Base-by-base conservation (phyloP, 2,797 vertebrate species). In the Chiloscyllium punctatum region DNA sequence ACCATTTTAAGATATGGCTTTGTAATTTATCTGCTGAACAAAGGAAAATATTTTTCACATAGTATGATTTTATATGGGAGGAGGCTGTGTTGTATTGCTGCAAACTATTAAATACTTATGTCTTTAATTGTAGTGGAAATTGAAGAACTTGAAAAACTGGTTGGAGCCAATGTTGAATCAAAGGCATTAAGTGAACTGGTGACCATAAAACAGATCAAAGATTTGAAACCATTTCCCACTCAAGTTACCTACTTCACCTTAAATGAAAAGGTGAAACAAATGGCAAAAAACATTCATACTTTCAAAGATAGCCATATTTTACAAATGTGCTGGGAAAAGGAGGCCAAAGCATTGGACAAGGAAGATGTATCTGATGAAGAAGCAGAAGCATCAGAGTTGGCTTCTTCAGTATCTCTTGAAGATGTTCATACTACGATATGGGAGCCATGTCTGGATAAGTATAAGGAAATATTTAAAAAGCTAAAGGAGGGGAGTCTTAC, bases 241-340 rank as follows among this genome's bases (percentile, higher is more conserved):
- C 8, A 95, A 4, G 96, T 97, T 91, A 97, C 97, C 0, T 98
- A 97, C 96, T 99, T 98, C 96, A 33, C 95, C 1, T 97, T 99
- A 96, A 97, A 97, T 57, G 94, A 97, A 0, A 0, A 97, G 0
- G 88, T 98, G 0, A 97, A 96, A 90, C 0, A 96, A 0, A 98
- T 98, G 97, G 98, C 97, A 1, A 6, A 96, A 0, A 0, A 1
- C 1, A 96, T 98, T 0, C 95, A 97, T 96, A 72, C 0, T 0
- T 97, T 98, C 25, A 98, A 96, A 57, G 97, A 98, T 0, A 99
- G 98, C 96, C 96, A 97, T 94, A 94, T 99, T 96, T 98, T 99
- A 96, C 97, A 97, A 96, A 57, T 96, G 84, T 98, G 98, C 95
- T 99, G 98, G 99, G 96, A 98, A 21, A 96, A 97, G 51, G 96